Conservation (phyloP, 2,113 vertebrate genomes). For the Dipodomys merriami region DNA sequence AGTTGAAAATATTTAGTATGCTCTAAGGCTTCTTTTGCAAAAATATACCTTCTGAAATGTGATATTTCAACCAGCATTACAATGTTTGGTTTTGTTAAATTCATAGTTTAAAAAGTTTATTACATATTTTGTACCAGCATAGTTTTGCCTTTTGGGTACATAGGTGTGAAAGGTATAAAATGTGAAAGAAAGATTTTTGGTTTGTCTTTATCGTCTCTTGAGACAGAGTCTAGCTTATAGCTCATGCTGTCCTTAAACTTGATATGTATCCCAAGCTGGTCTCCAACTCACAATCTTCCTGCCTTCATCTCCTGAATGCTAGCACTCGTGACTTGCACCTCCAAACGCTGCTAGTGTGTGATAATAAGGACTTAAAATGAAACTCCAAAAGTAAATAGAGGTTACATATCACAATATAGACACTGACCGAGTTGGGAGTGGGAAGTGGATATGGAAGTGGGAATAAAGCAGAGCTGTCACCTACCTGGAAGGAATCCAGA, state of each 20-base stretch:
- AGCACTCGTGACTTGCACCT: too few species aligned
- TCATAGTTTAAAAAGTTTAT: slow-evolving; percentile 1
- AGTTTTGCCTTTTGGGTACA: slow-evolving; percentile 28
- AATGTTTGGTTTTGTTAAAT: background rate
- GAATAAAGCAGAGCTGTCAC: background rate
- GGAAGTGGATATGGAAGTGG: background rate
- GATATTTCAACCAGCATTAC: background rate
- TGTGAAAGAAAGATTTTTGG: background rate
- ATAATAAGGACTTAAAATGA: background rate
- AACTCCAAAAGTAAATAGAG: slow-evolving; percentile 22
- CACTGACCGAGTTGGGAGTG: background rate
- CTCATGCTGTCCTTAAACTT: too few species aligned
- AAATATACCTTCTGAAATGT: background rate
- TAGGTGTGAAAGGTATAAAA: background rate
- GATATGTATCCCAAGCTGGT: too few species aligned
- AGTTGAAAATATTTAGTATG: background rate
- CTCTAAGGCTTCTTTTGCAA: background rate
- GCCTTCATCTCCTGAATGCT: too few species aligned
- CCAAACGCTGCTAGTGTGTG: background rate
- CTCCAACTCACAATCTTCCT: too few species aligned
- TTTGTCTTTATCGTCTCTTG: too few species aligned
- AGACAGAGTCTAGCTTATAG: too few species aligned
- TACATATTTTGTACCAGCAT: background rate
- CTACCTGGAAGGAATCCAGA: background rate
- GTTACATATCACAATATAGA: background rate